A percentile compares a stretch with the other conserved stretches of the same genome.
phyloP scores from a whole-genome alignment of 2,113 vertebrate genomes.

The Myocastor coypus region DNA sequence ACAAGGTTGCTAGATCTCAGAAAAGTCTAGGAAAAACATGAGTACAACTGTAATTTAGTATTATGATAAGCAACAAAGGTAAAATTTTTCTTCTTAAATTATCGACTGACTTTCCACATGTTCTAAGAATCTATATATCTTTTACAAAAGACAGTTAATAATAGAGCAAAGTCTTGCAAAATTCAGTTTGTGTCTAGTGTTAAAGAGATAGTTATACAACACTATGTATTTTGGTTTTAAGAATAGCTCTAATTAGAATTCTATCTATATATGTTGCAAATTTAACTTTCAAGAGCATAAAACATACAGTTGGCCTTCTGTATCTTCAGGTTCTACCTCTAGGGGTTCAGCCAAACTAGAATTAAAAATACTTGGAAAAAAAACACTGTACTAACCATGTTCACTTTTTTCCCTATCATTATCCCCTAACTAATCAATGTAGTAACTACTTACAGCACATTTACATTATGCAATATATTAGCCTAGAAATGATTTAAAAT shows the following conservation, averaged over 20 bases:
- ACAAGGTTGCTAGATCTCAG: neutral
- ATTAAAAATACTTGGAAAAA: neutral
- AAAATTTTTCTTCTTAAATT: neutral
- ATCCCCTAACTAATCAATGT: neutral
- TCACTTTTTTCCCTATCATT: neutral
- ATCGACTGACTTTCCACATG: neutral
- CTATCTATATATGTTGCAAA: neutral
- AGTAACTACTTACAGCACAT: neutral
- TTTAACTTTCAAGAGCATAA: neutral
- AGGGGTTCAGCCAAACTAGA: neutral
- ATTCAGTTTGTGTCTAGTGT: neutral
- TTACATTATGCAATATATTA: neutral
- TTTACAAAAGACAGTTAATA: conserved; percentile 2
- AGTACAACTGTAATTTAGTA: neutral
- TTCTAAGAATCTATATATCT: neutral
- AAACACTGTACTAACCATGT: neutral
- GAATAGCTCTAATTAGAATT: neutral
- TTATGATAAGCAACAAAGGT: neutral
- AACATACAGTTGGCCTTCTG: neutral
- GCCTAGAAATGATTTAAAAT: neutral
- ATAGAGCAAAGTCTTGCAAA: neutral
- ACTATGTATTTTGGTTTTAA: conserved; percentile 14
- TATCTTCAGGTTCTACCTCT: neutral
- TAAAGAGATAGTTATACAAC: neutral
- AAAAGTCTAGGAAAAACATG: neutral